phyloP scores from a whole-genome alignment of 2,888 invertebrate species.

The Globia sparganii region DNA sequence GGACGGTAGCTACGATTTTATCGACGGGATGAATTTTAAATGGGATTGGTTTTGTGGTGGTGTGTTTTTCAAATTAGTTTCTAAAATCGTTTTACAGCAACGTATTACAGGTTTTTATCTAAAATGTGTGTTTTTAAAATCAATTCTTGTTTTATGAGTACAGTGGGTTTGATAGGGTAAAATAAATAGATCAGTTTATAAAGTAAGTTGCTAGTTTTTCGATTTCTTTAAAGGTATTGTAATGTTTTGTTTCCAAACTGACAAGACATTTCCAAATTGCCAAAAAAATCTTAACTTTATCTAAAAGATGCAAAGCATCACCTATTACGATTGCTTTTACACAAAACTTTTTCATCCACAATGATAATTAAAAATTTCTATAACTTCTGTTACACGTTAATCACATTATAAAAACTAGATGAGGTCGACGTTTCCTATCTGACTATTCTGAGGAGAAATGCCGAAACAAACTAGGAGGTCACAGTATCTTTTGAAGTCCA shows the following conservation, averaged over 20 bases:
- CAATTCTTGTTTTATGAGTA: background rate
- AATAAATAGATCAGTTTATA: background rate
- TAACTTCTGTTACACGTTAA: background rate
- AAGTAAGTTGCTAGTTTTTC: background rate
- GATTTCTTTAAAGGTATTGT: background rate
- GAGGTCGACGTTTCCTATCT: background rate
- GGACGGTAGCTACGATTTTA: conserved; percentile 61
- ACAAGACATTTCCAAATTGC: background rate
- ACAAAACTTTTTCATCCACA: background rate
- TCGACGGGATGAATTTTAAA: conserved; percentile 52
- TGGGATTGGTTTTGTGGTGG: conserved; percentile 11
- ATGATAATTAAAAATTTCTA: background rate
- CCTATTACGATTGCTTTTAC: background rate
- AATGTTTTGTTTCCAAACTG: no score
- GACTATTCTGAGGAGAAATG: background rate
- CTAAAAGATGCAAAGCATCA: background rate
- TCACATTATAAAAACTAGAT: background rate
- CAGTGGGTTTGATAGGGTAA: background rate
- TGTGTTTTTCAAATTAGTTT: conserved; percentile 1
- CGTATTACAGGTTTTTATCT: background rate
- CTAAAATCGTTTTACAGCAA: background rate
- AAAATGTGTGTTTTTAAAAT: background rate
- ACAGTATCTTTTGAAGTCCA: background rate
- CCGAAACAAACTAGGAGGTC: background rate
- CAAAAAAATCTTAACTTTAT: background rate